Percentiles rank a stretch among this genome's conserved stretches.
These are phyloP conservation scores for Diplazon laetatorius DNA, from an alignment of 2,888 invertebrate species.

Conservation along the genomic window DNA sequence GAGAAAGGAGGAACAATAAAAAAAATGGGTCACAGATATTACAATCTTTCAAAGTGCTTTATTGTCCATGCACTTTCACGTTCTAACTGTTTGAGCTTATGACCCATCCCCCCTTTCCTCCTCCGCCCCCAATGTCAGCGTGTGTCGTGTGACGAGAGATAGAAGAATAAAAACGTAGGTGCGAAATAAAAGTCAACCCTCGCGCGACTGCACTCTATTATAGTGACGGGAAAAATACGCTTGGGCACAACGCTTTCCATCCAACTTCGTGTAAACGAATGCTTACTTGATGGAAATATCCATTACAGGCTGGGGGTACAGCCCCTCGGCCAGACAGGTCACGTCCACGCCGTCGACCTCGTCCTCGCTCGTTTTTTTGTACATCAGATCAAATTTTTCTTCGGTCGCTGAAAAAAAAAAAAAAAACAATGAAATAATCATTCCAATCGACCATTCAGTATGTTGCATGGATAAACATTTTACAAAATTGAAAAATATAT, in stretches of 20 bases:
- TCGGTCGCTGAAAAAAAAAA: slow-evolving; percentile 76
- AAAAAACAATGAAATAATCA: slow-evolving; percentile 64
- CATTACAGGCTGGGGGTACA: slow-evolving; percentile 79
- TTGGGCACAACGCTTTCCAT: neutral
- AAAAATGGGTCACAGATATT: slow-evolving; percentile 13
- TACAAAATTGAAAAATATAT: no score
- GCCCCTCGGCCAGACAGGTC: slow-evolving; percentile 77
- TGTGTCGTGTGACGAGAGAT: slow-evolving; percentile 10
- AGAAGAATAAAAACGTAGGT: neutral
- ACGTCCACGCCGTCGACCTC: slow-evolving; percentile 77
- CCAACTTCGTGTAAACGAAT: slow-evolving; percentile 31
- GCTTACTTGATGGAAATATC: slow-evolving; percentile 80
- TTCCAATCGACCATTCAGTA: no score
- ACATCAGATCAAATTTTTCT: slow-evolving; percentile 77
- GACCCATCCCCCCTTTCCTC: no score
- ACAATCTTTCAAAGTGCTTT: slow-evolving; percentile 30
- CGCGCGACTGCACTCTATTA: neutral
- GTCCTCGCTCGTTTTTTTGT: slow-evolving; percentile 72
- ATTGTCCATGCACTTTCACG: neutral
- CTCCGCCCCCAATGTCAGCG: neutral
- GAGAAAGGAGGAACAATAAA: neutral
- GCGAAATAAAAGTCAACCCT: slow-evolving; percentile 22
- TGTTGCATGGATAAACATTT: no score
- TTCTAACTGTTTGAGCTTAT: slow-evolving; percentile 11
- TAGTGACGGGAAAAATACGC: neutral